Evolutionary conservation across 2,797 vertebrate species (phyloP).

Genomic region (Malacoctenus gilli): DNA sequence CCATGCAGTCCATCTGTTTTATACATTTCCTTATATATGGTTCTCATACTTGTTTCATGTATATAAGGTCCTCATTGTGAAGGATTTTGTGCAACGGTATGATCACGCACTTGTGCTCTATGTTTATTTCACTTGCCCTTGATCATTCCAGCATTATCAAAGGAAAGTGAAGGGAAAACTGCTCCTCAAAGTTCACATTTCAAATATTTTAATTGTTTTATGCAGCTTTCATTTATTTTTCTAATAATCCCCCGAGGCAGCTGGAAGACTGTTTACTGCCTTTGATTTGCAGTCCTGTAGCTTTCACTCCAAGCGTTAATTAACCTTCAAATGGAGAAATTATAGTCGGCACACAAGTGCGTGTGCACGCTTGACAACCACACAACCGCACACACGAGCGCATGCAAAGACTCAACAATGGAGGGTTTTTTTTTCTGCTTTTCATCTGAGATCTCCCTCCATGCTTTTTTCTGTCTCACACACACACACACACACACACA

Average conservation of each 20-base stretch:
- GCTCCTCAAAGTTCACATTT: constrained; percentile 73
- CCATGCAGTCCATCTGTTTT: too few species aligned
- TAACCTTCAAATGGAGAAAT: constrained; percentile 81
- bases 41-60: background rate
- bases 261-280: constrained; percentile 74
- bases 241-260: constrained; percentile 75
- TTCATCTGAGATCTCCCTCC: constrained; percentile 70
- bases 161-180: constrained; percentile 42
- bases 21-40: background rate
- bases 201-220: constrained; percentile 77
- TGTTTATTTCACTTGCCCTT: constrained; percentile 63
- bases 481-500: constrained; percentile 15
- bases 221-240: constrained; percentile 74
- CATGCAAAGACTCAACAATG: constrained; percentile 52
- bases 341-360: constrained; percentile 54
- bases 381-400: constrained; percentile 15
- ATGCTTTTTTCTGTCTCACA: constrained; percentile 32
- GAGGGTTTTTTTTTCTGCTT: constrained; percentile 38
- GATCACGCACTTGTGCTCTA: constrained; percentile 23
- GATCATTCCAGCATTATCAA: constrained; percentile 61
- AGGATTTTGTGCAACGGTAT: background rate
- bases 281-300: constrained; percentile 77
- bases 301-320: constrained; percentile 79
- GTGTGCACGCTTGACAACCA: constrained; percentile 14
- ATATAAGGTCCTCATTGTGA: background rate